These are phyloP conservation scores for Larimichthys crocea DNA, from an alignment of 2,113 vertebrate species.

Conservation along the genomic window DNA sequence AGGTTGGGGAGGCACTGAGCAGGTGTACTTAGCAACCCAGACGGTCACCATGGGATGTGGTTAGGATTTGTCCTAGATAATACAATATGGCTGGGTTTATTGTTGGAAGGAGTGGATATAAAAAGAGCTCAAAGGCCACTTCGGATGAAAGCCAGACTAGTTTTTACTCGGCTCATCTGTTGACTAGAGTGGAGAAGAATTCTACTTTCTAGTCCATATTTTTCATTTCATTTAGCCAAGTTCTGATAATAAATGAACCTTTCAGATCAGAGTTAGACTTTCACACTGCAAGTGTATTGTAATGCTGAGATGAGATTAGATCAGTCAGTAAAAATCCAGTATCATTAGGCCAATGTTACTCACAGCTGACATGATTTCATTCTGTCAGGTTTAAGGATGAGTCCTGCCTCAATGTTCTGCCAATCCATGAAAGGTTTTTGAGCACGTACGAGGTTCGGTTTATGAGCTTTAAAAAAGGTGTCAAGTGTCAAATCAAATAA, in stretches of 20 bases:
- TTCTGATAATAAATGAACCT: background rate
- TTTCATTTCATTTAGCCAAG: background rate
- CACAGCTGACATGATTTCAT: constrained; percentile 13
- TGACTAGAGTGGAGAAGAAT: background rate
- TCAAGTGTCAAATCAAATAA: constrained; percentile 21
- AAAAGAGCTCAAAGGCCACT: constrained; percentile 28
- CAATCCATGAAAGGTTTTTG: constrained; percentile 4
- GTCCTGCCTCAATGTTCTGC: background rate
- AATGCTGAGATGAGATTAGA: background rate
- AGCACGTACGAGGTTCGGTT: background rate
- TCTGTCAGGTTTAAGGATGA: background rate
- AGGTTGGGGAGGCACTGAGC: constrained; percentile 52
- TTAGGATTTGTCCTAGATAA: constrained; percentile 59
- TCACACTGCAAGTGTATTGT: background rate
- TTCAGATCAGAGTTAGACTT: background rate
- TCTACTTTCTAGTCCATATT: background rate
- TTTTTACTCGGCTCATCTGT: background rate
- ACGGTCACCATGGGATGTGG: constrained; percentile 47
- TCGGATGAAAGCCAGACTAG: constrained; percentile 19
- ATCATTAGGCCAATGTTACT: background rate
- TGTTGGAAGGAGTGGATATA: constrained; percentile 38
- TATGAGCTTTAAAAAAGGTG: constrained; percentile 11
- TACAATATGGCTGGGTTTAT: constrained; percentile 46
- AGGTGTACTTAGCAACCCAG: constrained; percentile 66
- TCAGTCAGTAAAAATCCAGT: constrained; percentile 7